Evolutionary conservation across 2,888 invertebrate species (phyloP).

Genomic region (Silvanus unidentatus): DNA sequence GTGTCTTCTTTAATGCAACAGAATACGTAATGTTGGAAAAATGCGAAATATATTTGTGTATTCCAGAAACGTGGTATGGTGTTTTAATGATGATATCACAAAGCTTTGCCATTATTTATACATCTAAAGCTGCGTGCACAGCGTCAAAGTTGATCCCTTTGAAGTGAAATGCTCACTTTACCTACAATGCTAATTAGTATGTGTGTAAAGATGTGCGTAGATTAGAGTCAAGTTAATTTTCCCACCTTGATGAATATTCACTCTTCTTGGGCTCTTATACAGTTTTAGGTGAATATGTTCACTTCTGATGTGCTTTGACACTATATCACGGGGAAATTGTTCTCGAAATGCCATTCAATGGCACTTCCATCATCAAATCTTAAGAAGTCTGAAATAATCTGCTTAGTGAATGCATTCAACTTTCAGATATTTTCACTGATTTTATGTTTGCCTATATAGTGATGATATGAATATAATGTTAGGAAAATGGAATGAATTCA

Average conservation of each 20-base stretch:
- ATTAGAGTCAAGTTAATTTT: slow-evolving; percentile 26
- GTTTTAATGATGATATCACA: slow-evolving; percentile 37
- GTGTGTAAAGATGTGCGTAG: slow-evolving; percentile 30
- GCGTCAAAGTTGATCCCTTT: slow-evolving; percentile 25
- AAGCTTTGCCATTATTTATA: slow-evolving; percentile 37
- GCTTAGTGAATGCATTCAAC: slow-evolving; percentile 1
- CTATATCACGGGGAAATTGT: not conserved
- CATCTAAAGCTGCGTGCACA: slow-evolving; percentile 31
- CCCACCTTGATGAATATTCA: slow-evolving; percentile 32
- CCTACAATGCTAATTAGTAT: slow-evolving; percentile 32
- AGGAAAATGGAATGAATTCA: not conserved
- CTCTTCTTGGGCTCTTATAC: slow-evolving; percentile 10
- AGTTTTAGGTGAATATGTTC: too few species aligned
- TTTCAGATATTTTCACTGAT: not conserved
- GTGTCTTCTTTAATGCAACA: slow-evolving; percentile 19
- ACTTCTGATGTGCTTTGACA: not conserved
- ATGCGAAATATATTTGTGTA: slow-evolving; percentile 31
- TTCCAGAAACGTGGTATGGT: slow-evolving; percentile 26
- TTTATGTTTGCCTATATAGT: not conserved
- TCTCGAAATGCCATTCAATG: not conserved
- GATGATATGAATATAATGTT: not conserved
- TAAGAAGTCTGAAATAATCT: slow-evolving; percentile 11
- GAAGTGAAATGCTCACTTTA: slow-evolving; percentile 33
- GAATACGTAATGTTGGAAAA: slow-evolving; percentile 28
- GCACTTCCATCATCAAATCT: not conserved